Base-by-base conservation (phyloP, 1,140 invertebrate species). In the Venustaconcha ellipsiformis region DNA sequence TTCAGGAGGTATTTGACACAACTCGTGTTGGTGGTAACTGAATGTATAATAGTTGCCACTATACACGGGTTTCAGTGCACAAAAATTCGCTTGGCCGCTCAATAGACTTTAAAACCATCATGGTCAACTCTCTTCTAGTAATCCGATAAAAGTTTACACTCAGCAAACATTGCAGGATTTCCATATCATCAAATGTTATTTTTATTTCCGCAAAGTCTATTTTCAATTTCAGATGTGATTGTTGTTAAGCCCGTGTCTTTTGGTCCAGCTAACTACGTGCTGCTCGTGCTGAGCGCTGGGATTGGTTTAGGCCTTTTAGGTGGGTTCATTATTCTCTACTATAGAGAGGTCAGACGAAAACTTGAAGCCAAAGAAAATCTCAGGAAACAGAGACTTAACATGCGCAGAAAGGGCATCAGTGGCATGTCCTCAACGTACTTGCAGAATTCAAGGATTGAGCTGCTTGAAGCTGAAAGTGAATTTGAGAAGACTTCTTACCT, bases 401-500 rank as follows among this genome's bases (percentile, higher is more conserved):
- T 79, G 8, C 48, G 80, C 55, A 48, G 80, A 11, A 77, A 79
- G 57, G 80, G 74, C 11, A 79, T 82, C 26, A 82, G 80, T 70
- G 80, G 78, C 56, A 62, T 56, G 57, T 77, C 75, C 12, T 62
- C 70, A 57, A 20, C 68, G 13, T 70, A 76, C 26, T 71, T 78
- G 17, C 57, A 62, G 0, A 63, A 57, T 14, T 67, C 72, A 48
- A 79, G 66, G 30, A 55, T 60, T 2, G 63, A 71, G 5, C 59
- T 71, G n/a, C 30, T 62, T 48, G 78, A 72, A 66, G 76, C 76
- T 56, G 65, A 69, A 5, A 65, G 65, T n/a, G 71, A 71, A 67
- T 78, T 76, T 59, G 78, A 81, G 62, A 68, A 65, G 20, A 81
- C 80, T 57, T 79, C 80, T 69, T 81, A 74, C 63, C 76, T 77